Evolutionary conservation across 1,140 invertebrate species (phyloP), one percentile per base, ranked within the genome.

Genomic region (Argopecten irradians): DNA sequence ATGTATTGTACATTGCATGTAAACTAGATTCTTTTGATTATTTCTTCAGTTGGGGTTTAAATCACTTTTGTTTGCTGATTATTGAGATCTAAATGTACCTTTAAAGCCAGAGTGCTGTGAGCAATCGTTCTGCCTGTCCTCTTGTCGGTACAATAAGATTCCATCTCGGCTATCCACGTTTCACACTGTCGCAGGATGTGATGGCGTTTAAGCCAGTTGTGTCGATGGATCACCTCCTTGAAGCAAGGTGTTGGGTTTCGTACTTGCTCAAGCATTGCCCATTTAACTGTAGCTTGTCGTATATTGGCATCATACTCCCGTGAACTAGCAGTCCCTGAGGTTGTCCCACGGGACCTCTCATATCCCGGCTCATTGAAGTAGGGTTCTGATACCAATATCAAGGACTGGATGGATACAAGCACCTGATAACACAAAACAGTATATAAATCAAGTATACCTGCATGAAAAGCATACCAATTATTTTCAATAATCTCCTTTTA

Each of bases 341-440:
- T 97, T 84, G 98, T 98, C 85, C 98, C 98, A 55, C 98, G 96
- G 87, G 97, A 98, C 90, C 98, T 96, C 96, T 99, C 98, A 96
- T 99, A 99, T 34, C 98, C 98, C 34, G 99, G 99, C 95, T 99
- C 99, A 96, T 99, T 99, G 96, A 99, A 99, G 95, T 99, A 99
- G 13, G 99, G 99, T 95, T 99, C 98, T 46, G 98, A 97, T 22
- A 99, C 98, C 90, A 99, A 96, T 94, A 99, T 99, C 89, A 99
- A 96, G 33, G 98, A 99, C 96, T 99, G 98, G 93, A 99, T 99
- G 43, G 98, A 99, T 19, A 99, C 98, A 92, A 99, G 96, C 55
- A 99, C 98, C 97, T 98, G 92, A 85, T 93, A 92, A 35, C 82
- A 82, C 36, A 89, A 41, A 84, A 7, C 33, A 86, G 83, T 83